Evolutionary conservation across 2,888 invertebrate genomes (phyloP), one percentile per base, ranked within the genome.

Genomic region (Eristalinus sepulchralis): DNA sequence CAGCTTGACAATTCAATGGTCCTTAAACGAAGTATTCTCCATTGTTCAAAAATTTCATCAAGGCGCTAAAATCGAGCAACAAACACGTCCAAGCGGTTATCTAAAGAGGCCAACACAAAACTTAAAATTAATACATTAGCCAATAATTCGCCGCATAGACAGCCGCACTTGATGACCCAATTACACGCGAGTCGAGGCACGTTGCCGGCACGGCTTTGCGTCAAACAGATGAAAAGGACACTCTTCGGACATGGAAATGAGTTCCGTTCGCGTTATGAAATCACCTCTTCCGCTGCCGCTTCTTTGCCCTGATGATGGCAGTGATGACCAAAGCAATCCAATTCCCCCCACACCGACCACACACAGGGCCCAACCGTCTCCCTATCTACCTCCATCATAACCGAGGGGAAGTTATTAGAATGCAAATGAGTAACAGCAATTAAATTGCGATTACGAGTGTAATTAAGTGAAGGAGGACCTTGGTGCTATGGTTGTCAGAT

Each of bases 381-480:
- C 39, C 72, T 17, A 17, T 17, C 53, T 60, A 33, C 36, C 39
- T 53, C 33, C 63, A 62, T 47, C 75, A 75, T 63, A 68, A 62
- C 81, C 67, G 20, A 83, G 73, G 78, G 77, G 77, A 78, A 73
- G 73, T 78, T 78, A 78, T 83, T 79, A 83, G 79, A 79, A 83
- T 83, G 83, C 83, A 83, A 83, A 83, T 79, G 83, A 83, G 83
- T 71, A 79, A 83, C 53, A 83, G 83, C 83, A 83, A 83, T 83
- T 83, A 83, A 83, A 83, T 79, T 83, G 83, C 64, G 83, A 83
- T 83, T 83, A 83, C 83, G 75, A 75, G 83, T 83, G 83, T 83
- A 83, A 83, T 83, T 75, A 83, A 83, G 79, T 79, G 72, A 78
- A 63, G 60, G 64, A 64, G 64, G 73, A 62, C 24, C 39, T 53